phyloP scores from a whole-genome alignment of 2,113 vertebrate species.

The Bungarus multicinctus region DNA sequence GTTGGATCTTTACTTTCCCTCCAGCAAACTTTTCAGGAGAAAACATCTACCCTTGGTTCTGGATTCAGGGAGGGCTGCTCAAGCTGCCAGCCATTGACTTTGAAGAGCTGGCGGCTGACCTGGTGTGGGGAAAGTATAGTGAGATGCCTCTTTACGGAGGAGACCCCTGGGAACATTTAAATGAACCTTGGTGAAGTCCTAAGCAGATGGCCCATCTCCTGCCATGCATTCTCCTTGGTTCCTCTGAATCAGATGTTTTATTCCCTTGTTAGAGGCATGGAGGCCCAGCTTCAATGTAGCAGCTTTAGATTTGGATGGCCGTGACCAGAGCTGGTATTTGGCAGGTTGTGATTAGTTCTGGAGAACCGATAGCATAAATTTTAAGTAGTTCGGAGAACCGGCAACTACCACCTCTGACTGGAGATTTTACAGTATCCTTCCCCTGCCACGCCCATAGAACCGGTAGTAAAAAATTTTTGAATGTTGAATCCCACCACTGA shows the following conservation, averaged over 20 bases:
- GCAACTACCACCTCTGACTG: no score
- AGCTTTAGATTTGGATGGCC: background rate
- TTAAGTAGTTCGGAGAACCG: no score
- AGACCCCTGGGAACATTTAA: background rate
- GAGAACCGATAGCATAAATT: no score
- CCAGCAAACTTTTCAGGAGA: background rate
- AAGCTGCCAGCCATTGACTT: background rate
- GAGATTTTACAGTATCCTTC: no score
- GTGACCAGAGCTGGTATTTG: no score
- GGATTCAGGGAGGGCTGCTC: background rate
- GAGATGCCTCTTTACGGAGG: background rate
- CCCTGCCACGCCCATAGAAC: no score
- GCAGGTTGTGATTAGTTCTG: no score
- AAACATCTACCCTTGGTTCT: slow-evolving; percentile 3
- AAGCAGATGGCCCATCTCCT: background rate
- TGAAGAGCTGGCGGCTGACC: background rate
- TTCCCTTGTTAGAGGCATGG: background rate
- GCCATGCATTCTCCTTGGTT: no score
- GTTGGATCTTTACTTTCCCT: background rate
- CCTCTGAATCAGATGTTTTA: background rate
- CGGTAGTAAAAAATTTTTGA: no score
- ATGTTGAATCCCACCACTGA: no score
- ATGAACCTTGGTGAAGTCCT: background rate
- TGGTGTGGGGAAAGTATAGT: background rate
- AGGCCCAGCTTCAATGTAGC: background rate